Evolutionary conservation across 2,797 vertebrate species (phyloP), one percentile per base, ranked within the genome.

Genomic region (Anguilla megastoma): DNA sequence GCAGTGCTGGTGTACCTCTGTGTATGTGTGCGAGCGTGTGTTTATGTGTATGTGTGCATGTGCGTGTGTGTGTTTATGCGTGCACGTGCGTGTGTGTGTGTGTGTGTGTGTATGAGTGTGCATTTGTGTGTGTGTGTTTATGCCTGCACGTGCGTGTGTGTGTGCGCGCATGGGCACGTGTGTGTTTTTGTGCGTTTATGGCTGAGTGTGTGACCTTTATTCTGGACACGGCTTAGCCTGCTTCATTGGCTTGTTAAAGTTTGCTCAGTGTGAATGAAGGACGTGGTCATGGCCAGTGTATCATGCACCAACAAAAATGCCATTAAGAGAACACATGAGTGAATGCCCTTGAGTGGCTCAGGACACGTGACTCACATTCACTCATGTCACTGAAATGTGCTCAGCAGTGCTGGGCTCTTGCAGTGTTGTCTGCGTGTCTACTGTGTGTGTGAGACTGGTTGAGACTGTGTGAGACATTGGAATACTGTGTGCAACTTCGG

Each of bases 241-340:
- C 36, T 80, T 80, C 76, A 45, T 24, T 41, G 33, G 33, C 36
- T 80, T 14, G 76, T 80, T 76, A 76, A 76, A 76, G 74, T 76
- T 80, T 80, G 36, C 36, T 80, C 36, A 41, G 33, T 2, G 41
- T 80, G 45, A 80, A 80, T 45, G 33, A 80, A 21, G 33, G 71
- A 21, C 33, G 12, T 80, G 76, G 30, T 24, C 36, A 45, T 21
- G 76, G 36, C 30, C 76, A 41, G 33, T 36, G 27, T 33, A 16
- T 74, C 12, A 33, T 4, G 8, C 36, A 33, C 71, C 12, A 2
- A 36, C 30, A 36, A 74, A 74, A 30, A 30, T 36, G 12, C 36
- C 71, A 14, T 74, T 74, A 74, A 10, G 69, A 12, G 69, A 16
- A 71, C 27, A 30, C 16, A 30, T 9, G 66, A 71, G 71, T 36